phyloP scores from a whole-genome alignment of 2,888 invertebrate species.

The Neoaliturus tenellus region DNA sequence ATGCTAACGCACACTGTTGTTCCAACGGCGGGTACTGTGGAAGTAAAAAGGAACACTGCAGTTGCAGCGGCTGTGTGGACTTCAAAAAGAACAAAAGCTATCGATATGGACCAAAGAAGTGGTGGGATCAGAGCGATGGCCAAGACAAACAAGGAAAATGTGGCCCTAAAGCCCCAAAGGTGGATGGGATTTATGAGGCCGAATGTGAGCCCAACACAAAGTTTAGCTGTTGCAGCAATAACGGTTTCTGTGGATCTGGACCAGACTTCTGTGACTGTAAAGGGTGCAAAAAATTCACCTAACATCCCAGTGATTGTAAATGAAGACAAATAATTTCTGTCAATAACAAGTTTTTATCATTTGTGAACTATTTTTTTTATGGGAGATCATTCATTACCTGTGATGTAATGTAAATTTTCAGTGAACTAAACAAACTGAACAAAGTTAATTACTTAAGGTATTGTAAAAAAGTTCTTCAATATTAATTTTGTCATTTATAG shows the following conservation, averaged over 20 bases:
- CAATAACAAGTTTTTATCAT: no score
- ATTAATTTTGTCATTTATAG: no score
- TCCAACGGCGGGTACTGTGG: conserved; percentile 62
- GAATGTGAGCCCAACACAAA: conserved; percentile 57
- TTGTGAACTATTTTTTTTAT: no score
- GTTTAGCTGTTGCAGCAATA: conserved; percentile 54
- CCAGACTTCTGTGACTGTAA: conserved; percentile 56
- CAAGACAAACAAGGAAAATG: conserved; percentile 50
- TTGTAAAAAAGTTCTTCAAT: no score
- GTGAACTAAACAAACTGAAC: no score
- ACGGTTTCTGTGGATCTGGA: conserved; percentile 55
- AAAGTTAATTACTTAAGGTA: no score
- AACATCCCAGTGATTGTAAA: no score
- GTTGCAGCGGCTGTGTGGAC: conserved; percentile 60
- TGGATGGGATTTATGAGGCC: conserved; percentile 50
- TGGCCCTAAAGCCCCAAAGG: conserved; percentile 56
- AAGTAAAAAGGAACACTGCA: conserved; percentile 54
- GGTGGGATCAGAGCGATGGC: conserved; percentile 54
- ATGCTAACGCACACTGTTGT: conserved; percentile 60
- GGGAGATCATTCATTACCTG: no score
- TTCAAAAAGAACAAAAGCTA: conserved; percentile 57
- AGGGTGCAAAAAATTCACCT: conserved; percentile 33
- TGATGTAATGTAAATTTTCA: no score
- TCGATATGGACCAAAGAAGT: conserved; percentile 54
- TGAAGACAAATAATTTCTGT: no score